Evolutionary conservation across 2,888 invertebrate species (phyloP), one percentile per base, ranked within the genome.

Genomic region (Synergus gifuensis): DNA sequence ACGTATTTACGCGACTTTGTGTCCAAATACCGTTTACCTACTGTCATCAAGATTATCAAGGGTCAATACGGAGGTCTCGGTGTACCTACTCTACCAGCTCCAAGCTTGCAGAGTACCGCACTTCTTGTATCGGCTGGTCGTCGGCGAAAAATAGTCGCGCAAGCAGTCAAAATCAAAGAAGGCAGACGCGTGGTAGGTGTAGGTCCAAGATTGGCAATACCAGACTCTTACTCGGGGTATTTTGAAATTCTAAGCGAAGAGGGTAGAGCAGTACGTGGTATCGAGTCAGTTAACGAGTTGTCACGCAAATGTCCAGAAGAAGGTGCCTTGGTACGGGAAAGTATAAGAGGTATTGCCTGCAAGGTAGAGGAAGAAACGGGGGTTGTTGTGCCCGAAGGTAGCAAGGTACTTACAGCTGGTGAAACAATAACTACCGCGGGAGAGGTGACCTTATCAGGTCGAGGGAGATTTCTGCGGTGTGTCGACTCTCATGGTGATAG

Each of bases 211-310:
- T 94, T 98, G 83, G 96, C 97, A 77, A 98, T 98, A 82, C 98
- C 98, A 8, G 96, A 98, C 88, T 95, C 96, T 0, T 98, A 98
- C 92, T 94, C 96, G 85, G 98, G 98, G 11, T 98, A 97, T 93
- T 98, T 98, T 92, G 98, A 98, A 92, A 94, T 98, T 76, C 93
- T 98, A 49, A 98, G 98, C 90, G 98, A 98, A 93, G 98, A 98
- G 92, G 98, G 98, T 0, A 94, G 97, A 86, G 97, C 98, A 40
- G 97, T 98, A 11, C 94, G 97, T 83, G 97, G 98, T 87, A 97
- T 98, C 89, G 97, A 98, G 91, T 96, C 96, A 83, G 98, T 98
- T 1, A 93, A 95, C 82, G 98, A 98, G 92, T 93, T 98, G 85
- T 95, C 97, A 22, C 94, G 96, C 85, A 94, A 96, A 79, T 95